Conservation (phyloP, 2,888 invertebrate species). For the Sialis lutaria region DNA sequence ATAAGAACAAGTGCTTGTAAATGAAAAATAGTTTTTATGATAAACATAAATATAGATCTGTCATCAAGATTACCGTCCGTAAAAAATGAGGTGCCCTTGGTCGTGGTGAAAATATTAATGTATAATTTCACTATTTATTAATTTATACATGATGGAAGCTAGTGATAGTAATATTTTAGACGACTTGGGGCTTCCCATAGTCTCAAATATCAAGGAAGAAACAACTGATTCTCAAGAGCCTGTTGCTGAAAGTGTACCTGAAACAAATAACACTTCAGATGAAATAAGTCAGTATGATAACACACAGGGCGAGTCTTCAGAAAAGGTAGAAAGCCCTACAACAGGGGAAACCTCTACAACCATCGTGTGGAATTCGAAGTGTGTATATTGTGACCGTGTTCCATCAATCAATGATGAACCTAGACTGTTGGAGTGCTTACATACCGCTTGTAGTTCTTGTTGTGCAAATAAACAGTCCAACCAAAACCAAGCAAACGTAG, state of each 20-base stretch:
- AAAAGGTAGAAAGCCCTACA: constrained; percentile 20
- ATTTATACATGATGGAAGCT: no score
- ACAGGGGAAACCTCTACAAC: constrained; percentile 18
- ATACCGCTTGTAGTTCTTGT: constrained; percentile 55
- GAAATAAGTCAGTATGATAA: neutral
- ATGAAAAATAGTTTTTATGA: no score
- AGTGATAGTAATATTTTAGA: no score
- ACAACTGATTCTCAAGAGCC: constrained; percentile 2
- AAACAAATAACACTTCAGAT: neutral
- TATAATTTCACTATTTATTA: no score
- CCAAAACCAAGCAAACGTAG: constrained; percentile 23
- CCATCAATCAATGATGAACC: constrained; percentile 42
- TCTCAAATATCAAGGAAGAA: constrained; percentile 3
- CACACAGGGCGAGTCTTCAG: neutral
- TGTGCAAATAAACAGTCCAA: constrained; percentile 52
- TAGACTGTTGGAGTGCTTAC: constrained; percentile 74
- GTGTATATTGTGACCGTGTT: constrained; percentile 27
- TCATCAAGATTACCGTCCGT: no score
- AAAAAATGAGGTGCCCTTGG: no score
- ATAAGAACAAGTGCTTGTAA: no score
- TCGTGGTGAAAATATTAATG: no score
- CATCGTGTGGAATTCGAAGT: constrained; percentile 15
- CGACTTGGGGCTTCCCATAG: neutral
- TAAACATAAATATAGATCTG: no score
- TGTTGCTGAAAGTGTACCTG: neutral